These are phyloP conservation scores for Pelobates fuscus DNA, from an alignment of 2,113 vertebrate genomes.

Conservation along the genomic window DNA sequence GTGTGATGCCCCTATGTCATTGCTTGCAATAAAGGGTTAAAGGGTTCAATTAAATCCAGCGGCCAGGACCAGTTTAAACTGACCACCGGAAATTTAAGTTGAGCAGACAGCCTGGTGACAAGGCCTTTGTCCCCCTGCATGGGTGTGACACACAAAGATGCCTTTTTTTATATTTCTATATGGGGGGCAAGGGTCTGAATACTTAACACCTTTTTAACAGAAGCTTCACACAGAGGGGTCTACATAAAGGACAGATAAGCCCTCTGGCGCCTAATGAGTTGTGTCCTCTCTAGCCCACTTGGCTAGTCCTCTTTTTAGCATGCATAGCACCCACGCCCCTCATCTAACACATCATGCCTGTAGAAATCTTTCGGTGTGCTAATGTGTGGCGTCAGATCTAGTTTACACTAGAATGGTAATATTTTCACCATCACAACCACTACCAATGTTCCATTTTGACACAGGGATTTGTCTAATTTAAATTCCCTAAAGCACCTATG, in stretches of 20 bases:
- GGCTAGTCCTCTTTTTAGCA: not conserved
- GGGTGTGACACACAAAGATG: conserved; percentile 46
- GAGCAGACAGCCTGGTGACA: conserved; percentile 64
- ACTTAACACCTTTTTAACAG: conserved; percentile 36
- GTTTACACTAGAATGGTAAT: not conserved
- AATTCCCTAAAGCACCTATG: too few species aligned
- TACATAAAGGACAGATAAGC: conserved; percentile 14
- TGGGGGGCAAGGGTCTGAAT: conserved; percentile 26
- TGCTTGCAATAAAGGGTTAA: conserved; percentile 21
- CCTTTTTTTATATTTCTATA: conserved; percentile 32
- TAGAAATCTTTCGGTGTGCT: not conserved
- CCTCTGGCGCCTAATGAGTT: conserved; percentile 9
- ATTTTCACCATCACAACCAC: not conserved
- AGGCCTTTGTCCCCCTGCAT: conserved; percentile 62
- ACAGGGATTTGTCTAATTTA: too few species aligned
- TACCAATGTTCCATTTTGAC: not conserved
- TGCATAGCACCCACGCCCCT: not conserved
- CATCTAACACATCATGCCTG: not conserved
- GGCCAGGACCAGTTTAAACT: conserved; percentile 69
- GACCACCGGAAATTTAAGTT: conserved; percentile 70
- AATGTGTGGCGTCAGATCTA: not conserved
- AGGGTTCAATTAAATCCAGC: conserved; percentile 32
- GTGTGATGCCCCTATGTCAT: not conserved
- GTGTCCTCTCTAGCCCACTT: not conserved
- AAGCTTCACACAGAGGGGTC: conserved; percentile 15